phyloP scores from a whole-genome alignment of 1,140 invertebrate species.

The Mamestra configurata region DNA sequence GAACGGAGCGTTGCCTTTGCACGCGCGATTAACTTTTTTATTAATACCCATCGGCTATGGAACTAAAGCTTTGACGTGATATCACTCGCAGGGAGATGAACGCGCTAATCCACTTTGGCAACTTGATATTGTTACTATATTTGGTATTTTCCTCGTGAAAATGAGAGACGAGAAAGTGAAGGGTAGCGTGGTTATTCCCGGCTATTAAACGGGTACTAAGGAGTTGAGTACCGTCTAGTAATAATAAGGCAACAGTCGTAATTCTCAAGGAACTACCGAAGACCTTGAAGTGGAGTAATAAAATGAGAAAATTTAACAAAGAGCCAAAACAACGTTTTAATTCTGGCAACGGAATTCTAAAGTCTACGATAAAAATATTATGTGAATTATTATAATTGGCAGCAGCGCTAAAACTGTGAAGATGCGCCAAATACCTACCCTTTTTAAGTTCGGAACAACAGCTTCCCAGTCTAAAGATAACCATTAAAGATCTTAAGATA shows the following conservation, averaged over 20 bases:
- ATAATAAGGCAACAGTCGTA: neutral
- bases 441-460: neutral
- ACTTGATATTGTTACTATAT: conserved; percentile 49
- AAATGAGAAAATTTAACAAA: neutral
- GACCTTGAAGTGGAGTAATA: conserved; percentile 2
- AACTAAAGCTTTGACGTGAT: conserved; percentile 57
- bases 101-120: conserved; percentile 54
- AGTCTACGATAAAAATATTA: neutral
- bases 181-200: neutral
- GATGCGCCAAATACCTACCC: neutral
- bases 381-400: neutral
- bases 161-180: neutral
- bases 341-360: neutral
- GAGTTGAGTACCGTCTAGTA: neutral
- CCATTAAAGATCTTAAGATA: conserved; percentile 7
- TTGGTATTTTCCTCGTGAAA: conserved; percentile 17
- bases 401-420: neutral
- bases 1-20: conserved; percentile 57
- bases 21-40: conserved; percentile 77
- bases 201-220: neutral
- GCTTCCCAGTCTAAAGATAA: neutral
- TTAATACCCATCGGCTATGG: conserved; percentile 68
- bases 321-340: neutral
- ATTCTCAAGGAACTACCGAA: neutral
- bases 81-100: conserved; percentile 55